phyloP scores from a whole-genome alignment of 2,888 invertebrate species.

The Standfussiana lucernea region DNA sequence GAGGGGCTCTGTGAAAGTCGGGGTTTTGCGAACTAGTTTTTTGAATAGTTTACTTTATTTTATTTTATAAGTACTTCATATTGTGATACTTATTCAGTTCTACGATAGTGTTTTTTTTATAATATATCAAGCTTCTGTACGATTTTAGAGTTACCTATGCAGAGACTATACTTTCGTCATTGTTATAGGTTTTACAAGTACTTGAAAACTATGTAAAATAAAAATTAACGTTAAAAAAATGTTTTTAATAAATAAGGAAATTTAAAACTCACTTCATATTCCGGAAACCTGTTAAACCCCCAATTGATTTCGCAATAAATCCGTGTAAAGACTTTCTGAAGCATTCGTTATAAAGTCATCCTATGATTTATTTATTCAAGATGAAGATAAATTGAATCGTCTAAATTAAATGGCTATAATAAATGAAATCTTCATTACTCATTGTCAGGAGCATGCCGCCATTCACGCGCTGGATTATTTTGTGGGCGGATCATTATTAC shows the following conservation, averaged over 20 bases:
- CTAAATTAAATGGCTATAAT: conserved; percentile 65
- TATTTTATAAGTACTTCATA: conserved; percentile 24
- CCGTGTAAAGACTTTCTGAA: conserved; percentile 54
- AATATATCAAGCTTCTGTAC: background rate
- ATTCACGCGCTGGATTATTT: conserved; percentile 55
- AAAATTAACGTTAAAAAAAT: background rate
- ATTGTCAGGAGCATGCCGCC: conserved; percentile 60
- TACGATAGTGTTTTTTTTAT: background rate
- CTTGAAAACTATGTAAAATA: background rate
- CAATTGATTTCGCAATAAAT: conserved; percentile 54
- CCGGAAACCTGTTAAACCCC: background rate
- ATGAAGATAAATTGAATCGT: conserved; percentile 68
- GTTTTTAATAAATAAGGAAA: background rate
- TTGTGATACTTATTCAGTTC: conserved; percentile 4
- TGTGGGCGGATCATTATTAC: conserved; percentile 35
- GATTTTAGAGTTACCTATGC: background rate
- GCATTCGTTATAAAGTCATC: conserved; percentile 66
- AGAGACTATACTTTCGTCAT: background rate
- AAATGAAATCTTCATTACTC: conserved; percentile 69
- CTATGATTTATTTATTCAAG: conserved; percentile 68
- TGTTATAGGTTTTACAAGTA: background rate
- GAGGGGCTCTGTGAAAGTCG: conserved; percentile 39
- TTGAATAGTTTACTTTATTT: conserved; percentile 28
- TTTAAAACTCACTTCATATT: background rate
- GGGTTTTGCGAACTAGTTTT: conserved; percentile 16